Percentiles rank a stretch among this genome's conserved stretches.
Evolutionary conservation across 1,140 invertebrate species (phyloP).

Genomic region (Drosophila ogumai): DNA sequence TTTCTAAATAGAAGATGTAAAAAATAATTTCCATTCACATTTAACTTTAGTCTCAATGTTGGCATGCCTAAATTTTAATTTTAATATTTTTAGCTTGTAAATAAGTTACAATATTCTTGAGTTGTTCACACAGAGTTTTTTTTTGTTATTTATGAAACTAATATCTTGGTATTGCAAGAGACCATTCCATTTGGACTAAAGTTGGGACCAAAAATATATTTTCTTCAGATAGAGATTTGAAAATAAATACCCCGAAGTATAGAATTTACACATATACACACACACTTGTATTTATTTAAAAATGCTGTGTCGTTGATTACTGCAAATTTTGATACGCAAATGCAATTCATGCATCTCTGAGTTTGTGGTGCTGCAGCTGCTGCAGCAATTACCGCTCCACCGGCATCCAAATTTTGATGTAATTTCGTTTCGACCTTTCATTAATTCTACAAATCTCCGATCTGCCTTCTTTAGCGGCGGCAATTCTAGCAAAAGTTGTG

Average conservation of each 20-base stretch:
- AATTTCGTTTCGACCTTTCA: conserved; percentile 48
- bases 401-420: conserved; percentile 44
- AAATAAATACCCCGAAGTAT: conserved; percentile 29
- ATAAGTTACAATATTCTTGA: neutral
- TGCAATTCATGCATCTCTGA: conserved; percentile 63
- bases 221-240: conserved; percentile 13
- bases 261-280: conserved; percentile 16
- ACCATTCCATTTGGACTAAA: conserved; percentile 13
- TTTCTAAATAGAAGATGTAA: neutral
- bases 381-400: conserved; percentile 39
- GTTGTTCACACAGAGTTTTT: neutral
- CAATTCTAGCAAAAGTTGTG: conserved; percentile 27
- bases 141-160: neutral
- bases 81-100: neutral
- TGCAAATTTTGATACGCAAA: conserved; percentile 60
- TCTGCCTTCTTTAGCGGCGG: conserved; percentile 18
- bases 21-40: too few species aligned
- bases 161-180: neutral
- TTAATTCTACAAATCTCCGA: conserved; percentile 42
- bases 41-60: neutral
- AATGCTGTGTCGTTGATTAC: conserved; percentile 49
- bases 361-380: conserved; percentile 55
- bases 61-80: neutral
- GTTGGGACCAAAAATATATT: conserved; percentile 32
- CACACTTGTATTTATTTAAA: conserved; percentile 39